Evolutionary conservation across 2,888 invertebrate genomes (phyloP), one percentile per base, ranked within the genome.

Genomic region (Euzophera pinguis): DNA sequence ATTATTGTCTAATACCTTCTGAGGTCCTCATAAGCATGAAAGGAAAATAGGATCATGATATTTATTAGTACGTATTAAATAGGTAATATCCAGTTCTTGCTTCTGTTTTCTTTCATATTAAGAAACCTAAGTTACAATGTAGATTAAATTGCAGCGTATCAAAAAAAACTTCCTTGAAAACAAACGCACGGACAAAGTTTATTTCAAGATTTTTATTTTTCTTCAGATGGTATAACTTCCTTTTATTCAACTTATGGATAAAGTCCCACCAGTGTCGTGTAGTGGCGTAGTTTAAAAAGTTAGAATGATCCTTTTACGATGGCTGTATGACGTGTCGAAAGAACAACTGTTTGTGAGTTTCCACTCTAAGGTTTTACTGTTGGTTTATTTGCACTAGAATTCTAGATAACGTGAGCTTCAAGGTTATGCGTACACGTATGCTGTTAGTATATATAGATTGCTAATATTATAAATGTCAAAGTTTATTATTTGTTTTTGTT

Each of bases 271-370:
- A 34, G 29, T 10, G 32, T 16, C 22, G 22, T 22, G 5, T 22
- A 32, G 41, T 41, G 41, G n/a, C 29, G 49, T 32, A 39, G 39
- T 50, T 39, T 32, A 41, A 47, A 47, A 50, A 50, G 49, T 50
- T 50, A 16, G 38, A 50, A 50, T 16, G 39, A 41, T 50, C 38
- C 38, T 29, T 41, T 50, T 39, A 9, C 27, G 49, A 32, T 16
- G 39, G 29, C 39, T 13, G 27, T 48, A 48, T 38, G 37, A 38
- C 37, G 48, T 39, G 29, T 39, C 39, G 37, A 47, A 37, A 12
- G 27, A 5, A 48, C 29, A 50, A 50, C 39, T 39, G 39, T 50
- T 50, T 14, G 41, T 32, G n/a, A 49, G 38, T 48, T 47, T 34
- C 16, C 27, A 22, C 13, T 29, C 29, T 0, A 43, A 29, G 29